Conservation (phyloP, 2,113 vertebrate species). For the Acinonyx jubatus region DNA sequence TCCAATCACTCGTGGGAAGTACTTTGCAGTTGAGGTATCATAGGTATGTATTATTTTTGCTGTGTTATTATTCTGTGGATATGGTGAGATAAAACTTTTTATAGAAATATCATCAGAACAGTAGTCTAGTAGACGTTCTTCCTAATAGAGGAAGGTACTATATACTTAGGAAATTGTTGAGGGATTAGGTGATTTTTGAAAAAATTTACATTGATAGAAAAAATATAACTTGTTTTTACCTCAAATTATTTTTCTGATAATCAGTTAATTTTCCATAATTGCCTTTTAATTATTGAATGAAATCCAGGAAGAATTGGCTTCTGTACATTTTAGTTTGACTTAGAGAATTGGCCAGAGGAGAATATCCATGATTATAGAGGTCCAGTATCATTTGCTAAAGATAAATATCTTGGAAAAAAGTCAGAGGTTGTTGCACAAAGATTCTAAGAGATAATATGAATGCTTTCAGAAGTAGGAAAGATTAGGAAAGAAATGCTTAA, state of each 20-base stretch:
- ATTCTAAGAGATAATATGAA: not conserved
- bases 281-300: slow-evolving; percentile 2
- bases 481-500: not conserved
- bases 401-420: not conserved
- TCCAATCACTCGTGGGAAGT: slow-evolving; percentile 76
- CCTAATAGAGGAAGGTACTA: not conserved
- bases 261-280: not conserved
- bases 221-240: not conserved
- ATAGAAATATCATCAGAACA: not conserved
- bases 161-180: not conserved
- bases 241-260: not conserved
- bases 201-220: not conserved
- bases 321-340: slow-evolving; percentile 8
- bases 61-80: not conserved
- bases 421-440: not conserved
- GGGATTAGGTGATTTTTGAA: not conserved
- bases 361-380: not conserved
- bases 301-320: not conserved
- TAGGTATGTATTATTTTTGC: slow-evolving; percentile 79
- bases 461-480: not conserved
- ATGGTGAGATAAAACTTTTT: not conserved
- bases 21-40: slow-evolving; percentile 85
- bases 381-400: not conserved
- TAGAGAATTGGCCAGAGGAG: not conserved
- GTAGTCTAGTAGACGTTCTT: not conserved